A percentile compares a stretch with the other conserved stretches of the same genome.
Evolutionary conservation across 2,797 vertebrate genomes (phyloP).

Genomic region (Neomorphus geoffroyi): DNA sequence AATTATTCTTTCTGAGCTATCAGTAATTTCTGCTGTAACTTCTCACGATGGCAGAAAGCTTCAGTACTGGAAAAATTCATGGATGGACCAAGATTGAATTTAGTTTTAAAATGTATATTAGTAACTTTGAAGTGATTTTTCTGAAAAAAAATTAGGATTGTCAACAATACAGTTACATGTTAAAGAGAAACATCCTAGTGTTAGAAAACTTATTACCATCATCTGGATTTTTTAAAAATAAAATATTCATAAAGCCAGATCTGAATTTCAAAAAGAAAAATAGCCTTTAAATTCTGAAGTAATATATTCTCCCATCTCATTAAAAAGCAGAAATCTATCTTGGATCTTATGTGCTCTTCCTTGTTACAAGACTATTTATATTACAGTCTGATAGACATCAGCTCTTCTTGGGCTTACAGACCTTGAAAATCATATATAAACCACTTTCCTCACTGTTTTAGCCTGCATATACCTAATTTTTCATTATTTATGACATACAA

Average conservation of each 20-base stretch:
- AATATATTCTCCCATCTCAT: constrained; percentile 54
- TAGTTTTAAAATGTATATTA: not conserved
- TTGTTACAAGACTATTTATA: constrained; percentile 59
- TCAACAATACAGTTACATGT: constrained; percentile 2
- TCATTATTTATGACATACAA: constrained; percentile 52
- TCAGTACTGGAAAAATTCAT: not conserved
- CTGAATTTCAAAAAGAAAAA: constrained; percentile 64
- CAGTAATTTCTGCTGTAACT: not conserved
- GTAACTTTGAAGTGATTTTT: constrained; percentile 1
- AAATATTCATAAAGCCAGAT: constrained; percentile 61
- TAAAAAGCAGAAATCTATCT: constrained; percentile 56
- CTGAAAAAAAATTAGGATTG: constrained; percentile 15
- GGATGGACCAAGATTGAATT: not conserved
- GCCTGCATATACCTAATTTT: constrained; percentile 10
- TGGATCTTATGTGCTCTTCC: constrained; percentile 35
- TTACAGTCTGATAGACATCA: constrained; percentile 30
- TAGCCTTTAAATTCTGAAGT: constrained; percentile 52
- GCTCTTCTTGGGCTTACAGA: constrained; percentile 26
- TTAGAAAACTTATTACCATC: constrained; percentile 30
- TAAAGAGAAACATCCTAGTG: not conserved
- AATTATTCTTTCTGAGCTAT: not conserved
- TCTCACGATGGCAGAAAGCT: not conserved
- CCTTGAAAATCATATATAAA: constrained; percentile 44
- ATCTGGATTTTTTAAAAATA: constrained; percentile 10
- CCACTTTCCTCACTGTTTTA: not conserved